Conservation (phyloP, 2,797 vertebrate genomes). For the Podarcis lilfordi region DNA sequence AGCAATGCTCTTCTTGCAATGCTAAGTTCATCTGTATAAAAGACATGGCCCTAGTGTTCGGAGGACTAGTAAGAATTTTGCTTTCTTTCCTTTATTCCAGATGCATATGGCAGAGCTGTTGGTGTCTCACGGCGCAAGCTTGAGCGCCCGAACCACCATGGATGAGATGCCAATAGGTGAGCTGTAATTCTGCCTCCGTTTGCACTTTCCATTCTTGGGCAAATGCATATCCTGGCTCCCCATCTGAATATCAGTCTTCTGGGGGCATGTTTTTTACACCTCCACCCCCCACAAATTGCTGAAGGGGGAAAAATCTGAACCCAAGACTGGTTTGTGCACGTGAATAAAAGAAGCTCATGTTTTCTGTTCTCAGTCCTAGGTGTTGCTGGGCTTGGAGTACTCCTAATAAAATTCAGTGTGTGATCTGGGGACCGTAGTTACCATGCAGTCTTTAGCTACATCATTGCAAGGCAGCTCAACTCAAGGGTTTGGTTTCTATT, state of each 20-base stretch:
- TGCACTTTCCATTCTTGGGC: background rate
- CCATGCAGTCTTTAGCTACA: background rate
- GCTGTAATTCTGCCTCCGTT: constrained; percentile 30
- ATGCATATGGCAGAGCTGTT: constrained; percentile 95
- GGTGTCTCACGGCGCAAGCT: constrained; percentile 93
- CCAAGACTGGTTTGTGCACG: no score
- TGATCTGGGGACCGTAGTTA: background rate
- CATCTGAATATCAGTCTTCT: background rate
- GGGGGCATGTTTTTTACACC: no score
- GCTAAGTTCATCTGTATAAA: background rate
- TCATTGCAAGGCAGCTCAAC: background rate
- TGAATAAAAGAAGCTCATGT: background rate
- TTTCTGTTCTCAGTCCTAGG: background rate
- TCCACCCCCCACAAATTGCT: no score
- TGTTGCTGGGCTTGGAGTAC: background rate
- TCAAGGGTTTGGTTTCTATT: constrained; percentile 39
- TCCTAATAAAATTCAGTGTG: background rate
- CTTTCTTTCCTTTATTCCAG: constrained; percentile 75
- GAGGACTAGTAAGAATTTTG: background rate
- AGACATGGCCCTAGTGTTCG: background rate
- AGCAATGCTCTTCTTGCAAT: background rate
- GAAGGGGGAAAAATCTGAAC: no score
- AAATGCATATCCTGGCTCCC: background rate
- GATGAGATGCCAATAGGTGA: constrained; percentile 97
- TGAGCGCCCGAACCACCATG: constrained; percentile 92